A percentile compares a stretch with the other conserved stretches of the same genome.
Conservation (phyloP, 2,888 invertebrate genomes). For the Mamestra brassicae region DNA sequence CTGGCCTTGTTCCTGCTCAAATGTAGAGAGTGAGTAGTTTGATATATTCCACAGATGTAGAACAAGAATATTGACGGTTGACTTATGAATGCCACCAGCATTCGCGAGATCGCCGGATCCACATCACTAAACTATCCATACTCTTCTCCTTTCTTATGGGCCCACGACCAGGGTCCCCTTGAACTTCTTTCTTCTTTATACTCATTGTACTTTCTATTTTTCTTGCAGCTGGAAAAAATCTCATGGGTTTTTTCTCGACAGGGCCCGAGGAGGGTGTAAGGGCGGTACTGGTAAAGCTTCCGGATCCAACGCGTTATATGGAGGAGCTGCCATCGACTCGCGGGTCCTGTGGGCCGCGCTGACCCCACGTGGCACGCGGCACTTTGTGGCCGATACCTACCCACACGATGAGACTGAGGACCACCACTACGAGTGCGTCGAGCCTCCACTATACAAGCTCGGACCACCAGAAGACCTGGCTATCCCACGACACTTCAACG, state of each 20-base stretch:
- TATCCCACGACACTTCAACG: slow-evolving; percentile 95
- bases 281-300: slow-evolving; percentile 89
- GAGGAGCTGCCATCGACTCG: slow-evolving; percentile 91
- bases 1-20: slow-evolving; percentile 95
- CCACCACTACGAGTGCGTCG: slow-evolving; percentile 94
- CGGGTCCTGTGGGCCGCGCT: slow-evolving; percentile 96
- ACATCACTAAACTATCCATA: too few relatives aligned
- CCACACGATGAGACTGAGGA: slow-evolving; percentile 92
- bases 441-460: slow-evolving; percentile 89
- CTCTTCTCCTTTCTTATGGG: slow-evolving; percentile 10
- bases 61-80: neutral
- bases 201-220: slow-evolving; percentile 36
- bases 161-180: neutral
- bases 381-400: slow-evolving; percentile 93
- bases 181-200: slow-evolving; percentile 17
- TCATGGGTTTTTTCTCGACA: slow-evolving; percentile 69
- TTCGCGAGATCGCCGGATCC: neutral
- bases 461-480: slow-evolving; percentile 87
- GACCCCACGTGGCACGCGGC: slow-evolving; percentile 95
- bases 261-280: slow-evolving; percentile 90
- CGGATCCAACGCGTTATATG: slow-evolving; percentile 86
- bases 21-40: slow-evolving; percentile 94
- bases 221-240: slow-evolving; percentile 59
- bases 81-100: neutral
- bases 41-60: neutral